A percentile compares a stretch with the other conserved stretches of the same genome.
phyloP scores from a whole-genome alignment of 1,140 invertebrate species.

The Neodiprion virginianus region DNA sequence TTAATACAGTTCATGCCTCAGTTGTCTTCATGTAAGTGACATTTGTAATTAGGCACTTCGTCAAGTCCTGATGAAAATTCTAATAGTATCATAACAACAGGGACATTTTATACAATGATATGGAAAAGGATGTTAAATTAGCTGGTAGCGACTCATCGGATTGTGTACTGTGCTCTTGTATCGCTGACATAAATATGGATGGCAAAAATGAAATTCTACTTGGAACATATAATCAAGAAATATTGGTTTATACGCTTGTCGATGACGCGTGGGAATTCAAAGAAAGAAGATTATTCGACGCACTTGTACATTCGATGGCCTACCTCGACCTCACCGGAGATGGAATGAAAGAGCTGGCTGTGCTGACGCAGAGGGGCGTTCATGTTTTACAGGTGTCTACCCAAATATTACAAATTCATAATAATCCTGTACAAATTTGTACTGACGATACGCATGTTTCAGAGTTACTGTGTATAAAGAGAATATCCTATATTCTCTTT shows the following conservation, averaged over 20 bases:
- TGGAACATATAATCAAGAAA: conserved; percentile 73
- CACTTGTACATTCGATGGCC: conserved; percentile 69
- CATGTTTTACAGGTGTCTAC: conserved; percentile 69
- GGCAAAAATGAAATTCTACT: conserved; percentile 74
- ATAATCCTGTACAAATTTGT: not conserved
- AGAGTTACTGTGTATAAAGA: not conserved
- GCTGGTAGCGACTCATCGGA: conserved; percentile 66
- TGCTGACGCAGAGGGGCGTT: conserved; percentile 72
- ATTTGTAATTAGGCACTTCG: not conserved
- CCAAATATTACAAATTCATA: conserved; percentile 10
- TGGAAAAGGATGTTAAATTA: conserved; percentile 62
- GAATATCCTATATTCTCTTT: conserved; percentile 9
- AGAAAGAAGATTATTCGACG: conserved; percentile 64
- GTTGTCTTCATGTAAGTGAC: conserved; percentile 67
- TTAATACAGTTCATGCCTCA: conserved; percentile 65
- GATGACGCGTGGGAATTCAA: conserved; percentile 59
- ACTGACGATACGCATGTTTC: not conserved
- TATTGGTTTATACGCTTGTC: conserved; percentile 67
- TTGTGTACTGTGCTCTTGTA: conserved; percentile 66
- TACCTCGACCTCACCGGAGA: conserved; percentile 74
- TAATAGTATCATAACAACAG: conserved; percentile 49
- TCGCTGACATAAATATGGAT: conserved; percentile 78
- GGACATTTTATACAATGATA: conserved; percentile 66
- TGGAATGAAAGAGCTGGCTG: conserved; percentile 72
- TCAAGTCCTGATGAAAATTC: not conserved